Base-by-base conservation (phyloP, 2,888 invertebrate genomes). In the Fragum fragum region DNA sequence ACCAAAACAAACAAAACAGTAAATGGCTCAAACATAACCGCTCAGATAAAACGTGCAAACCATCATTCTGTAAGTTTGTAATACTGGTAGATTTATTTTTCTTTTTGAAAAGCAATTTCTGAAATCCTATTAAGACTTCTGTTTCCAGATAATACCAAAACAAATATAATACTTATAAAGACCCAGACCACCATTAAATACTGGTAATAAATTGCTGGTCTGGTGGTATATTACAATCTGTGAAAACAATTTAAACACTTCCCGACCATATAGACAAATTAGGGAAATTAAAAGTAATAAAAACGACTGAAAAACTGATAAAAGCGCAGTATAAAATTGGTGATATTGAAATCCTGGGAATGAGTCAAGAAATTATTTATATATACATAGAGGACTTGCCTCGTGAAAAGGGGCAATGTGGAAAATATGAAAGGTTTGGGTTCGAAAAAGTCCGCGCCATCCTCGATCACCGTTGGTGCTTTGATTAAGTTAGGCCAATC, bases 241-340 rank as follows among this genome's bases (percentile, higher is more conserved):
- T 28, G 21, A 63, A 63, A 63, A 63, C 63, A 63, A 36, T 63
- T 36, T n/a, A 29, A 42, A 47, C 68, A 68, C 42, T 42, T 42
- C 42, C 28, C 18, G 42, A 16, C 52, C n/a, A 68, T 68, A 68
- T 68, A 68, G 68, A 47, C 68, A 47, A 47, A 68, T 68, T 47
- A 47, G 47, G 36, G 36, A 29, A 47, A 68, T 47, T 68, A 68
- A 47, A 63, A 18, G 63, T 63, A 63, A 63, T 63, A 63, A 32
- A 63, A n/a, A 63, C 36, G 63, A 11, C 28, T 36, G 32, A 63
- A 32, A 18, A 63, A 32, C 63, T 57, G 57, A 47, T 47, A 47
- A 47, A 47, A 47, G n/a, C 47, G 47, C 47, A 47, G 47, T 47
- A 47, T 47, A 47, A 47, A 47, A 47, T 6, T 47, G 47, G 47